These are phyloP conservation scores for Pipistrellus pipistrellus DNA, from an alignment of 2,797 vertebrate species.

Conservation along the genomic window DNA sequence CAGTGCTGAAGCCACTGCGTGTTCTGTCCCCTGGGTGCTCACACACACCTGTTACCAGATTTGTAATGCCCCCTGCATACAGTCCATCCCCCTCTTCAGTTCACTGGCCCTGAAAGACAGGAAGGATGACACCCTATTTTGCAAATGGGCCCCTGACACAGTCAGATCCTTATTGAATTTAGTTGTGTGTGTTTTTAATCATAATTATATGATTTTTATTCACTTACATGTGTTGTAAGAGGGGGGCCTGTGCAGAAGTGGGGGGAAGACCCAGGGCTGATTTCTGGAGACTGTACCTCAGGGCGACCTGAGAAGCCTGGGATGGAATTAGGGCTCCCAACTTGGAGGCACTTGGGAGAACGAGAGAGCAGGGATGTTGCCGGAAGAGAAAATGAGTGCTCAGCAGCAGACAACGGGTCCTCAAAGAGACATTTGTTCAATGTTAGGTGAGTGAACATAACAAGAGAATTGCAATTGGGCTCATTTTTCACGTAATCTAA, in stretches of 20 bases:
- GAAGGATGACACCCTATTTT: background rate
- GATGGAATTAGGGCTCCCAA: background rate
- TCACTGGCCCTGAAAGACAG: background rate
- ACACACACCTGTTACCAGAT: background rate
- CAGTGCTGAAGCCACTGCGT: background rate
- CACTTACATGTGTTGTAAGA: background rate
- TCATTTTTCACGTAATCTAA: constrained; percentile 66
- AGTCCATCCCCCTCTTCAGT: background rate
- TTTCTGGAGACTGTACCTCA: background rate
- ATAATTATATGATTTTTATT: background rate
- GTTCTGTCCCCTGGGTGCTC: background rate
- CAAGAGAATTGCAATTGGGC: background rate
- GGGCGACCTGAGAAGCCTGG: background rate
- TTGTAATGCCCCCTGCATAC: background rate
- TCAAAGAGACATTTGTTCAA: constrained; percentile 32
- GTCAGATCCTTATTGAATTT: background rate
- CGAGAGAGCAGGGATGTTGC: background rate
- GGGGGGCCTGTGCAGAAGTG: no score
- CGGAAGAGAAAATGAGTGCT: background rate
- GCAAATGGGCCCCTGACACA: background rate
- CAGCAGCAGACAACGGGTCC: background rate
- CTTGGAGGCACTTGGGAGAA: background rate
- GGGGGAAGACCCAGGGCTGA: background rate
- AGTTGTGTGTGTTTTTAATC: background rate
- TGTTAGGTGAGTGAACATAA: constrained; percentile 24